A percentile compares a stretch with the other conserved stretches of the same genome.
Conservation (phyloP, 2,888 invertebrate species). For the Ceraclea dissimilis region DNA sequence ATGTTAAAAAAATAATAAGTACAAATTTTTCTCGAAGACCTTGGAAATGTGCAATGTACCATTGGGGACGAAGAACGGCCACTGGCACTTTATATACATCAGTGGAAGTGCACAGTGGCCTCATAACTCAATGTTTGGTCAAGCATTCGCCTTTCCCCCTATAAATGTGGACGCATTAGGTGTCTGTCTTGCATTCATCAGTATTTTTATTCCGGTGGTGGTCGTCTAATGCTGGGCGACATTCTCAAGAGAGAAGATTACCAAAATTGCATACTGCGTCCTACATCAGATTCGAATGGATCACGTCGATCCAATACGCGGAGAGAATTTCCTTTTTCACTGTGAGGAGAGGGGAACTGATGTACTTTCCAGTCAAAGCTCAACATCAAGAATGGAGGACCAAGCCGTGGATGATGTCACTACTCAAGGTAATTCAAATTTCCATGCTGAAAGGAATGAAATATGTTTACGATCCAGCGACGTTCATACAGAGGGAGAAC, state of each 20-base stretch:
- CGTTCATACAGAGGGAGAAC: neutral
- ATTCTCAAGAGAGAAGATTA: neutral
- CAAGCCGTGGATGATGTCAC: constrained; percentile 1
- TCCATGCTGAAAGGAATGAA: constrained; percentile 3
- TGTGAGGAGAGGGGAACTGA: constrained; percentile 11
- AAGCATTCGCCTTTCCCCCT: neutral
- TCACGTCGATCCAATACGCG: too few relatives aligned
- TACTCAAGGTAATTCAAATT: neutral
- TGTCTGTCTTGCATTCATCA: neutral
- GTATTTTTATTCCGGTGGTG: neutral
- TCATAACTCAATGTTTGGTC: neutral
- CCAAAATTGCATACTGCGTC: neutral
- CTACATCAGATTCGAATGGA: too few relatives aligned
- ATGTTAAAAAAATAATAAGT: neutral
- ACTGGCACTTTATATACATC: neutral
- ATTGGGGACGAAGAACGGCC: constrained; percentile 11
- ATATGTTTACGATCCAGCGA: neutral
- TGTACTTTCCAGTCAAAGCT: neutral
- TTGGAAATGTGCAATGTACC: constrained; percentile 12
- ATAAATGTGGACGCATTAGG: neutral
- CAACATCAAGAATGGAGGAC: constrained; percentile 8
- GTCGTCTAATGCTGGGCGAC: neutral
- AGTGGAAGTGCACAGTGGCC: neutral
- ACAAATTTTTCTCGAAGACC: neutral
- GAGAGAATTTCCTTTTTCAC: neutral